These are phyloP conservation scores for Nomada goodeniana DNA, from an alignment of 2,888 invertebrate genomes.

Conservation along the genomic window DNA sequence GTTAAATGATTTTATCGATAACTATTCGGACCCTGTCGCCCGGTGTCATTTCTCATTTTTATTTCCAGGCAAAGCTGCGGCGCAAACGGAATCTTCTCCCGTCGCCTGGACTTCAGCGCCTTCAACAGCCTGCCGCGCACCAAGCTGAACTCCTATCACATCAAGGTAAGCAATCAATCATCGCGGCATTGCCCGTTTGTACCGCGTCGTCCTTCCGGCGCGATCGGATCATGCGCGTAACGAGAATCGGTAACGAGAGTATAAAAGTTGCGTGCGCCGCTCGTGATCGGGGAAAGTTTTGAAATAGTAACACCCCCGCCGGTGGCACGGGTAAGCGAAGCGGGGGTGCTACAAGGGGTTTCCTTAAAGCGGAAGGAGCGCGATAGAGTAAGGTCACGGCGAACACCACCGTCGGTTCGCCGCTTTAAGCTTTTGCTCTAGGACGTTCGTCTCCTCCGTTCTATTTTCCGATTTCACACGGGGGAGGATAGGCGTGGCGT, in stretches of 20 bases:
- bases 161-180: conserved; percentile 91
- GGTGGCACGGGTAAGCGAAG: conserved; percentile 17
- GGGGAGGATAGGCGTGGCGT: background rate
- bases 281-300: conserved; percentile 19
- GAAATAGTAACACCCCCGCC: conserved; percentile 40
- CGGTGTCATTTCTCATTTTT: background rate
- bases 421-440: conserved; percentile 21
- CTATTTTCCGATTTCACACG: background rate
- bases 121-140: conserved; percentile 97
- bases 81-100: conserved; percentile 96
- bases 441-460: background rate
- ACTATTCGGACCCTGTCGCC: background rate
- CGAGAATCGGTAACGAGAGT: background rate
- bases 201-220: background rate
- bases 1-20: too few relatives aligned
- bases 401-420: background rate
- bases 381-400: conserved; percentile 49
- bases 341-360: conserved; percentile 16
- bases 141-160: conserved; percentile 99
- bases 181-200: background rate
- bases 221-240: background rate
- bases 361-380: conserved; percentile 62
- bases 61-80: conserved; percentile 92
- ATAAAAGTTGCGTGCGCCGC: background rate
- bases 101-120: conserved; percentile 96